Evolutionary conservation across 1,140 invertebrate species (phyloP), one percentile per base, ranked within the genome.

Genomic region (Drosophila mojavensis): DNA sequence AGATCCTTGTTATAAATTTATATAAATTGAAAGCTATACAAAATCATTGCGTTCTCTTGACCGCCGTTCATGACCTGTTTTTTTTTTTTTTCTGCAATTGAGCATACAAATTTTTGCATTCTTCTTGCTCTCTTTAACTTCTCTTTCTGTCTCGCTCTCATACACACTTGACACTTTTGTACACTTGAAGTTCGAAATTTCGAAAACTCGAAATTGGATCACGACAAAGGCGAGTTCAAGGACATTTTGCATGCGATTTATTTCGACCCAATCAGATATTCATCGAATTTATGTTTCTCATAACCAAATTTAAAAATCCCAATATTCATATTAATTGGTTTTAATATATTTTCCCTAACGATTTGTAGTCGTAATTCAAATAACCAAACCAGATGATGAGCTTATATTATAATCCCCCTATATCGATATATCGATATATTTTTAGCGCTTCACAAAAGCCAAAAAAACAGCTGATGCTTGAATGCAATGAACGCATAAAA

Each of bases 1-100:
- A 60, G 13, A 7, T n/a, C 10, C 39, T 65, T 55, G 17, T 36
- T 33, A 45, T 47, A 56, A 56, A 43, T 24, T 1, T 24, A 24
- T 24, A 24, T 24, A 36, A 26, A 26, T 3, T 9, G 56, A 64
- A 54, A 17, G 48, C 39, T 36, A 17, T 15, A 64, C 50, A 39
- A 50, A 50, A 53, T 53, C 7, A 47, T 77, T 77, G 75, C 75
- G 75, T 77, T 77, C 41, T 53, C 63, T 77, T 77, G 70, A 74
- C 75, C 75, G 64, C 69, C 69, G 28, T 45, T 36, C 24, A 48
- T 64, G 15, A 41, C 26, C 50, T 60, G 41, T 30, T 45, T 51
- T 50, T 47, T 20, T 3, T 17, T 45, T 70, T 45, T 6, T 33
- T 58, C 13, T 33, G 20, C 17, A 17, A 41, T 61, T 20, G 15